phyloP scores from a whole-genome alignment of 2,888 invertebrate species.

The Amiota mariae region DNA sequence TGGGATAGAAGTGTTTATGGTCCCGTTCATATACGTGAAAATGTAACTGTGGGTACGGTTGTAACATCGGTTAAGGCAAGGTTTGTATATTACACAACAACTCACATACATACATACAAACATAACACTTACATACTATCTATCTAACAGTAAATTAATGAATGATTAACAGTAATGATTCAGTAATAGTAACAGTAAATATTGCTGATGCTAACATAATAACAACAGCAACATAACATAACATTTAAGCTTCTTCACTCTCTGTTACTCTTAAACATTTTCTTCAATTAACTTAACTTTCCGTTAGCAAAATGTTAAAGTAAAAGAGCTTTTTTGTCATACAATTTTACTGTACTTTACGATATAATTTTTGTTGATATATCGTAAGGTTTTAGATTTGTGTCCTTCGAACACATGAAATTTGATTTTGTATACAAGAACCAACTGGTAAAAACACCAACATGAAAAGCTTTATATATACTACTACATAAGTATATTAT shows the following conservation, averaged over 20 bases:
- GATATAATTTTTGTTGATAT: slow-evolving; percentile 49
- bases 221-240: too few species aligned
- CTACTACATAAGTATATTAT: too few species aligned
- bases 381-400: slow-evolving; percentile 50
- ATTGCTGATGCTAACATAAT: slow-evolving; percentile 27
- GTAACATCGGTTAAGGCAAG: slow-evolving; percentile 98
- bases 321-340: slow-evolving; percentile 3
- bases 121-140: slow-evolving; percentile 19
- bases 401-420: slow-evolving; percentile 30
- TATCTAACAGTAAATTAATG: slow-evolving; percentile 26
- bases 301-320: slow-evolving; percentile 14
- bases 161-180: slow-evolving; percentile 25
- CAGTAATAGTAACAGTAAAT: slow-evolving; percentile 62
- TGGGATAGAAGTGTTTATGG: slow-evolving; percentile 97
- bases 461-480: slow-evolving; percentile 27
- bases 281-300: background rate
- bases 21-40: slow-evolving; percentile 98
- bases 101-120: slow-evolving; percentile 32
- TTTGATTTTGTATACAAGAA: slow-evolving; percentile 34
- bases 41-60: slow-evolving; percentile 99
- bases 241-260: background rate
- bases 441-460: slow-evolving; percentile 40
- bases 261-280: background rate
- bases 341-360: slow-evolving; percentile 37
- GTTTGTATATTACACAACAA: slow-evolving; percentile 80